phyloP scores from a whole-genome alignment of 1,140 invertebrate genomes.

The Panagrolaimus sp. region DNA sequence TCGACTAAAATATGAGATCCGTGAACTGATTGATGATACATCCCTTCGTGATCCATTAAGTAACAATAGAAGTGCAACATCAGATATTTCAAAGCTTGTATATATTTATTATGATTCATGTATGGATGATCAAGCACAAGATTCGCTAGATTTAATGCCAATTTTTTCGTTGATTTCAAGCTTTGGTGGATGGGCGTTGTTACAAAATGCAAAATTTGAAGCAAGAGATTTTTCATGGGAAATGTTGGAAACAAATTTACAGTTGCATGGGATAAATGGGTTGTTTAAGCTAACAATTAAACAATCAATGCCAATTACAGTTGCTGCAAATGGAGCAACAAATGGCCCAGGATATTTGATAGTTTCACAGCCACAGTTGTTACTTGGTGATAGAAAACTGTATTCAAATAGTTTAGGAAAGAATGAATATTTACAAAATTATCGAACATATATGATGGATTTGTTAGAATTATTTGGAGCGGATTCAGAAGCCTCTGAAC shows the following conservation, averaged over 20 bases:
- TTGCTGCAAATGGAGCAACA: background rate
- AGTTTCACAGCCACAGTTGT: background rate
- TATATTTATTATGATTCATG: conserved; percentile 10
- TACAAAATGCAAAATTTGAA: conserved; percentile 10
- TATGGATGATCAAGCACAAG: conserved; percentile 15
- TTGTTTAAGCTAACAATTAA: background rate
- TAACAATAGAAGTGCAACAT: background rate
- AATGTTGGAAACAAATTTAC: background rate
- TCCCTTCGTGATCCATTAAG: background rate
- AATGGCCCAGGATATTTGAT: background rate
- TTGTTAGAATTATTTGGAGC: conserved; percentile 5
- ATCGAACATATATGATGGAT: conserved; percentile 6
- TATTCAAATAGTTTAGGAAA: background rate
- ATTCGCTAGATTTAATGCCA: conserved; percentile 10
- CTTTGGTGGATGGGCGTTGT: conserved; percentile 6
- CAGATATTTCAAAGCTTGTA: conserved; percentile 7
- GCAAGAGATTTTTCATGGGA: conserved; percentile 8
- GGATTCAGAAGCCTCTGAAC: conserved; percentile 4
- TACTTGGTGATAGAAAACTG: background rate
- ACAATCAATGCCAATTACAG: background rate
- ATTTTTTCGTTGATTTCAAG: background rate
- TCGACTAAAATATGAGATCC: background rate
- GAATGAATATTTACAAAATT: conserved; percentile 6
- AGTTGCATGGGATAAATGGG: background rate
- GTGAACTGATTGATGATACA: background rate